These are phyloP conservation scores for Tetramorium simillimum DNA, from an alignment of 1,140 invertebrate genomes.

Conservation along the genomic window DNA sequence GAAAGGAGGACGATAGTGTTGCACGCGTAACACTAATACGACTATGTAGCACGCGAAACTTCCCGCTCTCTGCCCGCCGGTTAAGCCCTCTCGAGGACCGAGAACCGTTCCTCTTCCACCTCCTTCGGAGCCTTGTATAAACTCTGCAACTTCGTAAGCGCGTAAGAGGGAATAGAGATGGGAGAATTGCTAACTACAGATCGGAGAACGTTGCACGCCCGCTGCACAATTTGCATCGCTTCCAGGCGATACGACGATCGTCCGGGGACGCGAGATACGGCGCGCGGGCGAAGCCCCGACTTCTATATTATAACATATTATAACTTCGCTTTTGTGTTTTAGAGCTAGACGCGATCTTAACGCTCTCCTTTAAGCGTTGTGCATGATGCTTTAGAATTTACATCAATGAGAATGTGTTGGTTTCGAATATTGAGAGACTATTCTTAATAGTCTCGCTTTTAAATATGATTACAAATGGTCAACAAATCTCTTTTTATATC, in stretches of 20 bases:
- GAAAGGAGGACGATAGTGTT: background rate
- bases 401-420: background rate
- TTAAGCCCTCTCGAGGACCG: slow-evolving; percentile 60
- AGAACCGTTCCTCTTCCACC: slow-evolving; percentile 55
- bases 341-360: slow-evolving; percentile 9
- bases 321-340: slow-evolving; percentile 54
- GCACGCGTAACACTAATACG: slow-evolving; percentile 73
- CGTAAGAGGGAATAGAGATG: slow-evolving; percentile 33
- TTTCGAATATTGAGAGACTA: background rate
- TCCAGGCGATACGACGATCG: slow-evolving; percentile 52
- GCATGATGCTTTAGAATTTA: background rate
- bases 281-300: slow-evolving; percentile 34
- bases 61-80: slow-evolving; percentile 30
- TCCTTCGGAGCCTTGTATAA: slow-evolving; percentile 43
- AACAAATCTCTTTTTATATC: background rate
- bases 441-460: background rate
- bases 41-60: slow-evolving; percentile 65
- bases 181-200: slow-evolving; percentile 70
- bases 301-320: slow-evolving; percentile 43
- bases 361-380: background rate
- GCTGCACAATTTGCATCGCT: slow-evolving; percentile 68
- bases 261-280: slow-evolving; percentile 51
- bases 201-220: slow-evolving; percentile 67
- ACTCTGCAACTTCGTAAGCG: slow-evolving; percentile 60
- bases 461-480: background rate